These are phyloP conservation scores for Silurus meridionalis DNA, from an alignment of 2,113 vertebrate species.

Conservation along the genomic window DNA sequence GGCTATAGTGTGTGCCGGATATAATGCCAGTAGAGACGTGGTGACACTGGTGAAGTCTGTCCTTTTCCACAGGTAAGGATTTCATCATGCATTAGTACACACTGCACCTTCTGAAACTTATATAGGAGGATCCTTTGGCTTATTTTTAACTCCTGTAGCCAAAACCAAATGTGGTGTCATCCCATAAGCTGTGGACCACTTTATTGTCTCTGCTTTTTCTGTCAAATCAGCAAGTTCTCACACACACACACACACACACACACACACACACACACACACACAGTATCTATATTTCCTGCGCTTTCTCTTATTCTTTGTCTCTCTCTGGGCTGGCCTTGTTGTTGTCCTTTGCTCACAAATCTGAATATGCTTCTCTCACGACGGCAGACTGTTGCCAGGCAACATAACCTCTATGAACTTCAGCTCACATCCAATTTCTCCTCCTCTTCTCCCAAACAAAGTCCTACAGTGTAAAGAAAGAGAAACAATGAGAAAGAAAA, in stretches of 20 bases:
- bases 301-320: constrained; percentile 7
- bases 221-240: constrained; percentile 17
- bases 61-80: constrained; percentile 91
- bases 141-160: constrained; percentile 31
- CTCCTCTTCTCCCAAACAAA: constrained; percentile 40
- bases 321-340: constrained; percentile 15
- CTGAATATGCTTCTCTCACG: constrained; percentile 48
- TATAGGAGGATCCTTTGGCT: background rate
- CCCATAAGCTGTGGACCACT: constrained; percentile 15
- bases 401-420: constrained; percentile 54
- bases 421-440: constrained; percentile 38
- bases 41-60: constrained; percentile 98
- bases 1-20: constrained; percentile 96
- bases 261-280: background rate
- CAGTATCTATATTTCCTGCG: constrained; percentile 9
- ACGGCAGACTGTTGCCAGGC: constrained; percentile 56
- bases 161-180: constrained; percentile 13
- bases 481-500: background rate
- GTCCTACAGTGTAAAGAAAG: constrained; percentile 26
- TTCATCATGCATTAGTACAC: background rate
- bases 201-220: constrained; percentile 12
- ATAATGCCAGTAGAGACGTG: constrained; percentile 96
- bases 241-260: constrained; percentile 2
- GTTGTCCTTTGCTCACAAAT: constrained; percentile 50
- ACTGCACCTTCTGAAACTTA: background rate